Evolutionary conservation across 2,797 vertebrate genomes (phyloP), one percentile per base, ranked within the genome.

Genomic region (Threskiornis aethiopicus): DNA sequence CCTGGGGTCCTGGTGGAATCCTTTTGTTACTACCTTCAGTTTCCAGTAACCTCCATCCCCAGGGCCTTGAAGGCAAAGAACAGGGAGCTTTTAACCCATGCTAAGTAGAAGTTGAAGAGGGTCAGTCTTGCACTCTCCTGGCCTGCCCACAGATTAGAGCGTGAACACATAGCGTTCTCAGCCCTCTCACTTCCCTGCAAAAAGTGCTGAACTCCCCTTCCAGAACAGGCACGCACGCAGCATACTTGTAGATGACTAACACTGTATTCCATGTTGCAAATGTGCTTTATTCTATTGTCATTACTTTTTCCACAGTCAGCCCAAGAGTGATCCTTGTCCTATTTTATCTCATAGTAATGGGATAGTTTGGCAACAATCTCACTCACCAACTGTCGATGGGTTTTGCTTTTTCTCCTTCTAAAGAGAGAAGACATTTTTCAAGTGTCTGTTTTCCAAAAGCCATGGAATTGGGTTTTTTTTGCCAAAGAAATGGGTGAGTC

Each of bases 401-500:
- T 3, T 89, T 87, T 80, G n/a, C 7, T 64, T 92, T 87, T 75
- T 37, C 46, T 80, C 16, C 35, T 93, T 80, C 49, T 76, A 46
- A 77, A 86, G 35, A 81, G 31, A 79, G 17, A 2, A 90, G 39
- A 76, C 4, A 26, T 62, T 72, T 93, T 93, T 73, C 51, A 65
- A 19, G 10, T 41, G 31, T 70, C 59, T 1, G 0, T 57, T 92
- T 76, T 78, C 72, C 10, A 22, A 92, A 95, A 92, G 59, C n/a
- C 35, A 35, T 25, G 46, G 55, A 79, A 17, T 71, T 66, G 47
- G 42, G 3, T 2, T 11, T 39, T 89, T 87, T 94, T 62, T 88
- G 64, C 80, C 95, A 90, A 70, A 79, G 22, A 92, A 70, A 85
- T 16, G 67, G 18, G 46, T 96, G 91, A 96, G 64, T 95, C 89